These are phyloP conservation scores for Eremobia ochroleuca DNA, from an alignment of 2,888 invertebrate genomes.

Conservation along the genomic window DNA sequence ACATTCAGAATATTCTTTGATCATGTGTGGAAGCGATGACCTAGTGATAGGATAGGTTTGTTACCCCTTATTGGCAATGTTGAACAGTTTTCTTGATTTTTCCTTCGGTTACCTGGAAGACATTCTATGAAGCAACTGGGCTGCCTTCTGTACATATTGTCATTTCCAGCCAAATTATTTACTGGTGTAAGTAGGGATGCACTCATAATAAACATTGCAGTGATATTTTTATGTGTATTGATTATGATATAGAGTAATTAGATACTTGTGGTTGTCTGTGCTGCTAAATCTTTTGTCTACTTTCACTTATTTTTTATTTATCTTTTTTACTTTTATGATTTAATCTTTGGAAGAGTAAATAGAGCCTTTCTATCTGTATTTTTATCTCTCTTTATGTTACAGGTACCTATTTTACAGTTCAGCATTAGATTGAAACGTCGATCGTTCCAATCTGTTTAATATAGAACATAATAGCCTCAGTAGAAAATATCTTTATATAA, in stretches of 20 bases:
- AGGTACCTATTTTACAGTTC: not conserved
- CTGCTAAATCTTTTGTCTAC: not conserved
- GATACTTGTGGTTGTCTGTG: not conserved
- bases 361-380: not conserved
- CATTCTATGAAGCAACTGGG: not conserved
- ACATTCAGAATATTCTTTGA: constrained; percentile 33
- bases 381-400: not conserved
- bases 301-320: not conserved
- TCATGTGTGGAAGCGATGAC: not conserved
- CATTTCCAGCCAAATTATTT: not conserved
- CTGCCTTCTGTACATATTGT: not conserved
- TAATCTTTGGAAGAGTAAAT: not conserved
- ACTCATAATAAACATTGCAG: not conserved
- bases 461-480: not conserved
- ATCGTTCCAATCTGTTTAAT: not conserved
- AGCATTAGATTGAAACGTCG: not conserved
- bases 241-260: not conserved
- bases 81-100: not conserved
- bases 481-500: not conserved
- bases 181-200: not conserved
- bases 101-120: not conserved
- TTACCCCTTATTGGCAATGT: not conserved
- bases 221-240: too few species aligned
- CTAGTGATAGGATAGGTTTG: not conserved
- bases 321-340: not conserved